Evolutionary conservation across 2,888 invertebrate species (phyloP), one percentile per base, ranked within the genome.

Genomic region (Venustoraphidia nigricollis): DNA sequence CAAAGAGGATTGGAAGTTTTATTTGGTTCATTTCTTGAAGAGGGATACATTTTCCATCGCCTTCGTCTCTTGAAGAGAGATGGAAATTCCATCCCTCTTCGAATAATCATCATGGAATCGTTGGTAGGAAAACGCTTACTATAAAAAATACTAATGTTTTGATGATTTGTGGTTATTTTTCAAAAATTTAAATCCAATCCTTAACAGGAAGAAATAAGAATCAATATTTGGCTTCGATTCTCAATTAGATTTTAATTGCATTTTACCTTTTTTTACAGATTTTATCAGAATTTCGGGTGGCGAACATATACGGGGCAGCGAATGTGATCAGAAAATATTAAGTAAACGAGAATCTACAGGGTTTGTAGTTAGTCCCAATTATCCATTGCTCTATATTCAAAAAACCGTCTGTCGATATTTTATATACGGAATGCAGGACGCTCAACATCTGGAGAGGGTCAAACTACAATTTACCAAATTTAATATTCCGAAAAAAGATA

Each of bases 351-450:
- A 92, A 68, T 91, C 92, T 51, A 83, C 80, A 61, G 96, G 96
- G 59, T 81, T 77, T 66, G 92, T 96, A 61, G 89, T 87, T 72
- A 94, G 94, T 68, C 96, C 96, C 59, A 93, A 93, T 73, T 96
- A 88, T 74, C 95, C 95, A 63, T 90, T 81, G 72, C 89, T 86
- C 55, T 95, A 94, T 76, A 88, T 93, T 70, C 86, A 86, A 60
- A 93, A 95, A 75, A 85, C 93, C 66, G 92, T 94, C 59, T 97
- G 96, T 75, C 86, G 91, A 68, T 96, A 95, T 75, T 95, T 93
- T 75, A 86, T 97, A 69, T 96, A 96, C 70, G 95, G 95, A 60
- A 87, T 97, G 80, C 93, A 96, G 73, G 96, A 97, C 72, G 83
- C 86, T 54, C 93, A 95, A 67, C 87, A 94, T 70, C 78, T 96